phyloP scores from a whole-genome alignment of 2,888 invertebrate species.

The Plebejus melissa region DNA sequence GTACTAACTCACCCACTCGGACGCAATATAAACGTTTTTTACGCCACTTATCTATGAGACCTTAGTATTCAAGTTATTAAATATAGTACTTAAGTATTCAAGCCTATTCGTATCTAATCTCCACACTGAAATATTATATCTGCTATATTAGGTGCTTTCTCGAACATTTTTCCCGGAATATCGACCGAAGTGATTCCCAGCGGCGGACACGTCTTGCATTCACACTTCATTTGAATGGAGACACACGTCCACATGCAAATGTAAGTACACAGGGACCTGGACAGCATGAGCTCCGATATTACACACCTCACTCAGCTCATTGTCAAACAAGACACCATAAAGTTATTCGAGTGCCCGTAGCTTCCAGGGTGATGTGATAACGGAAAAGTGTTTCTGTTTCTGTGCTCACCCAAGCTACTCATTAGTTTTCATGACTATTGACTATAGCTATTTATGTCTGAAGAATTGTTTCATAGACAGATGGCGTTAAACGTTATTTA shows the following conservation, averaged over 20 bases:
- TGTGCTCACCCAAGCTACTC: too few species aligned
- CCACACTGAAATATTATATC: too few species aligned
- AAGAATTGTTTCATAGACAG: background rate
- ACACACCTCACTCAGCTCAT: constrained; percentile 13
- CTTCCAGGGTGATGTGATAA: background rate
- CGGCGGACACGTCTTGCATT: constrained; percentile 13
- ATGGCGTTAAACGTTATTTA: too few species aligned
- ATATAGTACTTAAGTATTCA: too few species aligned
- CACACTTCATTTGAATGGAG: constrained; percentile 12
- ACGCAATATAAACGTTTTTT: too few species aligned
- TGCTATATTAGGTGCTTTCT: background rate
- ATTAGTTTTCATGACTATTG: background rate
- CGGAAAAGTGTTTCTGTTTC: background rate
- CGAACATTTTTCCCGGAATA: background rate
- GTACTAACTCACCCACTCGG: too few species aligned
- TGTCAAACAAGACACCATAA: constrained; percentile 6
- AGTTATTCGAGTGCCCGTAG: background rate
- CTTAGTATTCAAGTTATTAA: too few species aligned
- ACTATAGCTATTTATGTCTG: background rate
- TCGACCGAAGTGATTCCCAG: background rate
- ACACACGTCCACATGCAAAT: constrained; percentile 14
- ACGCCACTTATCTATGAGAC: too few species aligned
- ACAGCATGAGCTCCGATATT: background rate
- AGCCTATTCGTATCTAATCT: too few species aligned
- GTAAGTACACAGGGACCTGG: constrained; percentile 1